Conservation (phyloP, 1,140 invertebrate genomes). For the Drosophila leontia region DNA sequence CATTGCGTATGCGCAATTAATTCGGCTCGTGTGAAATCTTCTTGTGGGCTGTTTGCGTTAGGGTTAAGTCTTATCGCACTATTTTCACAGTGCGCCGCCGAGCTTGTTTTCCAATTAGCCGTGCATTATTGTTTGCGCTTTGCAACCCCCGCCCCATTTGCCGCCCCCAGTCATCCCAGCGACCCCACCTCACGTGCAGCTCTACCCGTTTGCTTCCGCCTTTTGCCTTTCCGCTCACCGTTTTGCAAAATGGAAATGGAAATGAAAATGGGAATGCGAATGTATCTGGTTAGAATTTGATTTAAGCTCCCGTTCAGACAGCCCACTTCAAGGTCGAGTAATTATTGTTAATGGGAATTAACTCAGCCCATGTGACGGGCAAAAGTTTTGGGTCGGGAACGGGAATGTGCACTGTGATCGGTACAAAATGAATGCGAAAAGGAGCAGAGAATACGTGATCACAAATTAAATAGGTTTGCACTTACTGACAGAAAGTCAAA, state of each 20-base stretch:
- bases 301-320: conserved; percentile 55
- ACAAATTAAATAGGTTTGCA: conserved; percentile 3
- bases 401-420: conserved; percentile 5
- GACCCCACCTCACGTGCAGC: conserved; percentile 35
- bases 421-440: conserved; percentile 14
- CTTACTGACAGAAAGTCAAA: too few relatives aligned
- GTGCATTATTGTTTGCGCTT: conserved; percentile 40
- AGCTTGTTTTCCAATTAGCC: conserved; percentile 53
- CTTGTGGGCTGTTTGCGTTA: conserved; percentile 34
- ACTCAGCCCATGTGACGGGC: conserved; percentile 40
- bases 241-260: conserved; percentile 39
- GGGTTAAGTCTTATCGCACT: conserved; percentile 46
- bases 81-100: conserved; percentile 10
- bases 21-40: conserved; percentile 32
- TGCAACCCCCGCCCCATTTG: conserved; percentile 7
- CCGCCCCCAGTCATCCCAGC: conserved; percentile 1
- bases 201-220: conserved; percentile 40
- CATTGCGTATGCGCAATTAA: conserved; percentile 58
- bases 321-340: conserved; percentile 57
- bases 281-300: conserved; percentile 52
- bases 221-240: conserved; percentile 45
- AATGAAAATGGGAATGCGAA: conserved; percentile 56
- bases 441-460: not conserved
- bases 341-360: conserved; percentile 61
- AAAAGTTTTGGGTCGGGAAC: conserved; percentile 12